Percentiles rank a stretch among this genome's conserved stretches.
Evolutionary conservation across 2,113 vertebrate species (phyloP).

Genomic region (Pangasianodon hypophthalmus): DNA sequence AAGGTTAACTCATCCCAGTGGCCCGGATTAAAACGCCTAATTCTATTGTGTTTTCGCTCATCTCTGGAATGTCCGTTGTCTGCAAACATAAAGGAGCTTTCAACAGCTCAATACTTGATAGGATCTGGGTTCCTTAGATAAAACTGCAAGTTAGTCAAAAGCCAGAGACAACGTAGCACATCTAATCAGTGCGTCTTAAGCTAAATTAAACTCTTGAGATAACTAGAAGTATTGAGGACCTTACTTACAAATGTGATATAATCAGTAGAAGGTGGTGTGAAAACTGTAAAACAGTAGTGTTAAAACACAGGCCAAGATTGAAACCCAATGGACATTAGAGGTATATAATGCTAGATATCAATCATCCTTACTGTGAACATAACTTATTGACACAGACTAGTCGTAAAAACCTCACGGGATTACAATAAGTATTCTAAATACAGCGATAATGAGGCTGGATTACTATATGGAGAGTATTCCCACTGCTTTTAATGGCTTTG

Average conservation of each 20-base stretch:
- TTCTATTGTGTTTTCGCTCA: slow-evolving; percentile 39
- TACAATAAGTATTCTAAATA: neutral
- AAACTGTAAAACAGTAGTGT: slow-evolving; percentile 2
- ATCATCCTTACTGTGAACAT: neutral
- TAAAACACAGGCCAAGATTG: neutral
- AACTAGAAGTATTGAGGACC: slow-evolving; percentile 1
- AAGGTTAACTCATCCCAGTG: slow-evolving; percentile 45
- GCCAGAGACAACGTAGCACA: neutral
- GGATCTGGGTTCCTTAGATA: slow-evolving; percentile 2
- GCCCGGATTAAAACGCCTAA: slow-evolving; percentile 21
- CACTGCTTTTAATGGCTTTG: neutral
- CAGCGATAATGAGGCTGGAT: neutral
- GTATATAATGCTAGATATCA: neutral
- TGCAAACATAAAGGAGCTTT: slow-evolving; percentile 37
- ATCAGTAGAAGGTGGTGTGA: neutral
- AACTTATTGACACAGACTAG: neutral
- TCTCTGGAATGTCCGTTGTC: slow-evolving; percentile 42
- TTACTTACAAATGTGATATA: slow-evolving; percentile 13
- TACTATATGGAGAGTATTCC: neutral
- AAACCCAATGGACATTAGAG: neutral
- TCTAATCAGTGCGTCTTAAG: neutral
- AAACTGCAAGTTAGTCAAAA: slow-evolving; percentile 17
- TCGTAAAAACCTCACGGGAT: neutral
- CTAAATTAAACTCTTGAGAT: neutral
- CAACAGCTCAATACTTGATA: slow-evolving; percentile 38